Percentiles rank a stretch among this genome's conserved stretches.
Conservation (phyloP, 2,113 vertebrate species). For the Ailurus styani region DNA sequence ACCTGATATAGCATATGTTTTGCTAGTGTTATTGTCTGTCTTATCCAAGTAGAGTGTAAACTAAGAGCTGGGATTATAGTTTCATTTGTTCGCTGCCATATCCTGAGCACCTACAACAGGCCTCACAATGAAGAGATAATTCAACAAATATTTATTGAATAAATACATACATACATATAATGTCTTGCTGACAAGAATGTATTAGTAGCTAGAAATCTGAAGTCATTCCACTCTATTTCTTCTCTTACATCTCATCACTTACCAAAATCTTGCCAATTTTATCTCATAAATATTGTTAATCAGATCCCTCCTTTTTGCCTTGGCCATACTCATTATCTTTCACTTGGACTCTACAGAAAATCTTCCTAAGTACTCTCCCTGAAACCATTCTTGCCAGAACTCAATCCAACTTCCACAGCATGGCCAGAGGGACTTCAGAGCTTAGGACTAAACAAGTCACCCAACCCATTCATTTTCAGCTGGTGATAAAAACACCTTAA, state of each 20-base stretch:
- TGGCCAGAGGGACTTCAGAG: slow-evolving; percentile 4
- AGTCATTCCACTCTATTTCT: background rate
- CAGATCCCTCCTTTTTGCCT: background rate
- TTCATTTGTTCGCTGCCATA: background rate
- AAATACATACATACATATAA: background rate
- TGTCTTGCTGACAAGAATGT: background rate
- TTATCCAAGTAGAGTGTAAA: background rate
- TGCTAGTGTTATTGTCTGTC: background rate
- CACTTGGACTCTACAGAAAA: background rate
- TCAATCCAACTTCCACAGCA: background rate
- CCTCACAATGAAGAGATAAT: background rate
- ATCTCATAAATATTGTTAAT: background rate
- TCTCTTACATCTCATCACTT: background rate
- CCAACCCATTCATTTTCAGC: background rate
- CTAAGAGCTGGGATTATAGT: background rate
- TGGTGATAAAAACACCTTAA: slow-evolving; percentile 16
- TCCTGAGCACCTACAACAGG: background rate
- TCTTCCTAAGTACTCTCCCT: background rate
- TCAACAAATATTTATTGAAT: background rate
- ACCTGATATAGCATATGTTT: background rate
- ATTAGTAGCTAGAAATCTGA: background rate
- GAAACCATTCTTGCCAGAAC: background rate
- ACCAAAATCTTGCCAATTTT: slow-evolving; percentile 2
- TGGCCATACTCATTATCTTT: background rate
- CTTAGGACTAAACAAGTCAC: background rate